These are phyloP conservation scores for Phenacoccus solenopsis DNA, from an alignment of 1,140 invertebrate species.

Conservation along the genomic window DNA sequence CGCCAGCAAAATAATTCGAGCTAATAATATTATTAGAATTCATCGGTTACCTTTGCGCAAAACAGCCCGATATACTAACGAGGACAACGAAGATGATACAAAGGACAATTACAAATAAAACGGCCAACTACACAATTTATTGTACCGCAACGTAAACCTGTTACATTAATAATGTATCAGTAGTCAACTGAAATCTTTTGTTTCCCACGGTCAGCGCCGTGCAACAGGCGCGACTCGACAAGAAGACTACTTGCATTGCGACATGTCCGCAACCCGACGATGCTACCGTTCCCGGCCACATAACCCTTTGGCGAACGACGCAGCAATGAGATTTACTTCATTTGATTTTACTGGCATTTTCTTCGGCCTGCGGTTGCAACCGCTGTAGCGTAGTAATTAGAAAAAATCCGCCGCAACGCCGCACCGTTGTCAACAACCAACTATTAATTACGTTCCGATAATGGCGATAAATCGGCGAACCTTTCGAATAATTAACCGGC, in stretches of 20 bases:
- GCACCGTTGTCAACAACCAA: background rate
- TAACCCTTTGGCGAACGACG: background rate
- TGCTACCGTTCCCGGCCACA: background rate
- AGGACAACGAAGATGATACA: slow-evolving; percentile 12
- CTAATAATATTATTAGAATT: slow-evolving; percentile 12
- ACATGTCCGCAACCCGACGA: background rate
- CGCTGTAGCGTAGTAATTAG: too few species aligned
- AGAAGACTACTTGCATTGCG: slow-evolving; percentile 11
- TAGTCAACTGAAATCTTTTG: slow-evolving; percentile 11
- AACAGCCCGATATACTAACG: background rate
- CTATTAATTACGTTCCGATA: slow-evolving; percentile 2
- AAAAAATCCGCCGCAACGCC: too few species aligned
- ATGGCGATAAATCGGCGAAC: background rate
- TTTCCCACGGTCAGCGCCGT: background rate
- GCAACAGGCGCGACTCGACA: slow-evolving; percentile 11
- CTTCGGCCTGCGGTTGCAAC: background rate
- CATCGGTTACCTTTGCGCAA: background rate
- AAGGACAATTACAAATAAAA: slow-evolving; percentile 12
- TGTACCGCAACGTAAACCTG: slow-evolving; percentile 9
- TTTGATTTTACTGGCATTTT: background rate
- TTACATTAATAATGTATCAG: slow-evolving; percentile 17
- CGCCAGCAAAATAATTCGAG: background rate
- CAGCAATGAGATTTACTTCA: background rate
- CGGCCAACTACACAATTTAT: slow-evolving; percentile 12
- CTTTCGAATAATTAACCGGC: slow-evolving; percentile 9